Percentiles rank a stretch among this genome's conserved stretches.
Evolutionary conservation across 1,140 invertebrate species (phyloP).

Genomic region (Platyscapa corneri): DNA sequence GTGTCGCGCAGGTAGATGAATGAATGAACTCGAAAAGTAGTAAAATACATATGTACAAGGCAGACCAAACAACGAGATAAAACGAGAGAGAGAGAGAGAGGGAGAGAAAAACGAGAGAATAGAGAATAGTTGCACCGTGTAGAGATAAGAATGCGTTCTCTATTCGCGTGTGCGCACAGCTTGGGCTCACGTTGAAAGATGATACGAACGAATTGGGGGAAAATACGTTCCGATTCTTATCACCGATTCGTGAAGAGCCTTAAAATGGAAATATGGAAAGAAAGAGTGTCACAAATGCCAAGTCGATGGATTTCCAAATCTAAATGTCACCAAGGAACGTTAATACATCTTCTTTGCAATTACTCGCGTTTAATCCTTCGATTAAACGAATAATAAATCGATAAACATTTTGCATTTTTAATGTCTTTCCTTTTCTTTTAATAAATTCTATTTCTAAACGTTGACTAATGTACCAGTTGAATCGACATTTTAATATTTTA

Average conservation of each 20-base stretch:
- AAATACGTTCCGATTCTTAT: not conserved
- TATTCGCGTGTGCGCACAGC: too few relatives aligned
- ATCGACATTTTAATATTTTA: constrained; percentile 23
- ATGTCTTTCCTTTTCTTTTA: not conserved
- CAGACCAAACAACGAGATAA: not conserved
- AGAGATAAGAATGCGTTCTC: not conserved
- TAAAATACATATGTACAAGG: constrained; percentile 14
- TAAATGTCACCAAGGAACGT: not conserved
- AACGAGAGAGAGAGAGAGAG: not conserved
- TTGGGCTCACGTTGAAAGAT: too few relatives aligned
- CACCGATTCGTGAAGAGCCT: too few relatives aligned
- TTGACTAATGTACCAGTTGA: not conserved
- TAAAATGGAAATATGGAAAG: constrained; percentile 18
- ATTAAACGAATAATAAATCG: too few relatives aligned
- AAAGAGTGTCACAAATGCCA: constrained; percentile 18
- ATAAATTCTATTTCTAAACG: not conserved
- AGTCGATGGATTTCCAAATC: not conserved
- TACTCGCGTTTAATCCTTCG: too few relatives aligned
- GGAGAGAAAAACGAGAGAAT: not conserved
- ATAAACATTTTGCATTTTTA: too few relatives aligned
- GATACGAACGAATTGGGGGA: too few relatives aligned
- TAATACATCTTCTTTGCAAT: too few relatives aligned
- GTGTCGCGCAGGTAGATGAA: not conserved
- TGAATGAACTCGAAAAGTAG: constrained; percentile 26
- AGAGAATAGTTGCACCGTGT: not conserved